These are phyloP conservation scores for Camponotus fellah DNA, from an alignment of 2,888 invertebrate genomes.

Conservation along the genomic window DNA sequence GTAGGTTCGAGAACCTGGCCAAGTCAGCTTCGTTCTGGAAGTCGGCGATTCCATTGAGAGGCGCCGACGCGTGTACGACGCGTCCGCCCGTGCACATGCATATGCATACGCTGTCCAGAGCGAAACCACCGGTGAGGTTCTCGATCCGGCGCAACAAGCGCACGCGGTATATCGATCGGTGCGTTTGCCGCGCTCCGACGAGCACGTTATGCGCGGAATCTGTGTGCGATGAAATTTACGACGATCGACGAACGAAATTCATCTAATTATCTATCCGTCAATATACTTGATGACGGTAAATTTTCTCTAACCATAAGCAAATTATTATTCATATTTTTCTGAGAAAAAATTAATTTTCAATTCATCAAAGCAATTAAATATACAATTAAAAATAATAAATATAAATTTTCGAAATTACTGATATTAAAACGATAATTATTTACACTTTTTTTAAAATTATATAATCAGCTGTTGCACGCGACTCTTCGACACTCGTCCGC, in stretches of 20 bases:
- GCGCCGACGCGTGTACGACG: constrained; percentile 26
- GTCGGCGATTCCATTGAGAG: constrained; percentile 23
- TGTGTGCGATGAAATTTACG: neutral
- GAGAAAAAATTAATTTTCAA: neutral
- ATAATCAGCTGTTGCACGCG: neutral
- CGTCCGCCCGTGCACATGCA: constrained; percentile 30
- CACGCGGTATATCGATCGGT: constrained; percentile 42
- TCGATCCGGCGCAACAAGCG: constrained; percentile 61
- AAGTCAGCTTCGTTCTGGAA: constrained; percentile 60
- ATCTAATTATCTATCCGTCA: neutral
- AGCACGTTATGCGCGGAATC: constrained; percentile 29
- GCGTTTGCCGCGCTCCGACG: constrained; percentile 56
- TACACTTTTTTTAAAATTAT: neutral
- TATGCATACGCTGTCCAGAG: constrained; percentile 45
- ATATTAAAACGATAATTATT: neutral
- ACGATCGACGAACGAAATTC: neutral
- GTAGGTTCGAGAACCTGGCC: constrained; percentile 61
- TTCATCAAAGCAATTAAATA: too few species aligned
- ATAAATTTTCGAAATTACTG: too few species aligned
- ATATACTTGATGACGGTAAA: neutral
- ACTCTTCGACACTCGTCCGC: neutral
- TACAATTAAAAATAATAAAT: neutral
- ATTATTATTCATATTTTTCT: neutral
- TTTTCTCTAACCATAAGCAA: neutral
- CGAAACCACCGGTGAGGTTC: constrained; percentile 42